A percentile compares a stretch with the other conserved stretches of the same genome.
Evolutionary conservation across 2,113 vertebrate species (phyloP).

Genomic region (Holacanthus passer): DNA sequence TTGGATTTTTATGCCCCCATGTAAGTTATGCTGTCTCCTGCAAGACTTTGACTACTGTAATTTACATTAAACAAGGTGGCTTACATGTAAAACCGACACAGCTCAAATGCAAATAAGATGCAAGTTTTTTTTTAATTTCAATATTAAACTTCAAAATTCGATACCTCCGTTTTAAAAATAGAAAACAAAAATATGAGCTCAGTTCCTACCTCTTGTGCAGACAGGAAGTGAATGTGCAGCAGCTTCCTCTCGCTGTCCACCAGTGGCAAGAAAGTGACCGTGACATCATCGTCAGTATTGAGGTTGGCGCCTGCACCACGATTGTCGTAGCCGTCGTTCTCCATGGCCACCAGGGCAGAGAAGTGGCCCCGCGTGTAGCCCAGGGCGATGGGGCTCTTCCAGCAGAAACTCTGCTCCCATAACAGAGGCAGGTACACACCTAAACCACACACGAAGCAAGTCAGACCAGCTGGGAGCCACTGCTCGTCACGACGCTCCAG

Average conservation of each 20-base stretch:
- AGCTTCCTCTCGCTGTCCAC: conserved; percentile 98
- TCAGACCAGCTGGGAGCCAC: conserved; percentile 14
- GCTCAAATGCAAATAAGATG: not conserved
- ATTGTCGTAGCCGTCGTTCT: conserved; percentile 97
- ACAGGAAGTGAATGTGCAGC: conserved; percentile 96
- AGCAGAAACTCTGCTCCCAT: conserved; percentile 99
- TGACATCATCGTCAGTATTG: conserved; percentile 97
- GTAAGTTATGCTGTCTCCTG: no score
- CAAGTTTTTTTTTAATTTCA: not conserved
- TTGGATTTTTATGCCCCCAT: not conserved
- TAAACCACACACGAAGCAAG: conserved; percentile 54
- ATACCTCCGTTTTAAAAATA: not conserved
- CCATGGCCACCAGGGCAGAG: conserved; percentile 98
- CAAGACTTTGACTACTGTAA: not conserved
- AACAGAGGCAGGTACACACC: conserved; percentile 97
- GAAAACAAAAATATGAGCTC: not conserved
- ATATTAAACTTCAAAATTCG: not conserved
- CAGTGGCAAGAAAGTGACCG: conserved; percentile 94
- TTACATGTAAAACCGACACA: not conserved
- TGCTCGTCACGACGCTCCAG: not conserved
- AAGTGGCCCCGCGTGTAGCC: conserved; percentile 99
- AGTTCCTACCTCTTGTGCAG: conserved; percentile 93
- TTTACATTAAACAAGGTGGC: not conserved
- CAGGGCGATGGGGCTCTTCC: conserved; percentile 99
- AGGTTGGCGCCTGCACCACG: conserved; percentile 97